Evolutionary conservation across 2,797 vertebrate species (phyloP).

Genomic region (Manis pentadactyla): DNA sequence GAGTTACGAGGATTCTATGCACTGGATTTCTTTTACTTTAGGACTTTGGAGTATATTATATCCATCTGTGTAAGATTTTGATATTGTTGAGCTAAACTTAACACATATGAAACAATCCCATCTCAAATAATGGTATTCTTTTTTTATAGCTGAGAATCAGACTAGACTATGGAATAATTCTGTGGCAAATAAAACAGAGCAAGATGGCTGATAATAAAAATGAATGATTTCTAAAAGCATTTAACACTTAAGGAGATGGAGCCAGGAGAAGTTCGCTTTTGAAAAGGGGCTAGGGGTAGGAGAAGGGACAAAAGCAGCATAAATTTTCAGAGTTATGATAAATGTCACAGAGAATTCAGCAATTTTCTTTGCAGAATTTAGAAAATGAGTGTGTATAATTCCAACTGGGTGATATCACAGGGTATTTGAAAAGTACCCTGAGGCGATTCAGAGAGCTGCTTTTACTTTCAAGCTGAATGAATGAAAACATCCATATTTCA

Average conservation of each 20-base stretch:
- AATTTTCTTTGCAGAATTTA: conserved; percentile 79
- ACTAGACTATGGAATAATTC: conserved; percentile 61
- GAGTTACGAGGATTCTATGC: neutral
- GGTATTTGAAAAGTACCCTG: conserved; percentile 67
- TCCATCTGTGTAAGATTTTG: conserved; percentile 17
- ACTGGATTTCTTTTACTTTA: conserved; percentile 33
- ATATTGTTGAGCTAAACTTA: conserved; percentile 56
- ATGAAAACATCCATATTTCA: conserved; percentile 75
- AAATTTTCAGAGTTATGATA: conserved; percentile 65
- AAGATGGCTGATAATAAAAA: conserved; percentile 65
- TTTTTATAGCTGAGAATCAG: conserved; percentile 50
- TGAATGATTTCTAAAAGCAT: conserved; percentile 72
- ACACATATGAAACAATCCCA: neutral
- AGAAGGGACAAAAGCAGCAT: conserved; percentile 18
- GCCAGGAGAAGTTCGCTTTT: conserved; percentile 62
- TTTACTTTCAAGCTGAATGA: conserved; percentile 69
- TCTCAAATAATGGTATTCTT: conserved; percentile 44
- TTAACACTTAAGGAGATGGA: conserved; percentile 61
- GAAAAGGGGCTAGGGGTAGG: neutral
- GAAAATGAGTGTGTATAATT: conserved; percentile 74
- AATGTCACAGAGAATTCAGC: conserved; percentile 73
- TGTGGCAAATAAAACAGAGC: conserved; percentile 71
- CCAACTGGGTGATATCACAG: conserved; percentile 73
- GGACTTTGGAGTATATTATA: conserved; percentile 9
- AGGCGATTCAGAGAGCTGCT: conserved; percentile 60